A percentile compares a stretch with the other conserved stretches of the same genome.
Evolutionary conservation across 64 coral and sea anemone species (phyloP).

Genomic region (Pocillopora damicornis): DNA sequence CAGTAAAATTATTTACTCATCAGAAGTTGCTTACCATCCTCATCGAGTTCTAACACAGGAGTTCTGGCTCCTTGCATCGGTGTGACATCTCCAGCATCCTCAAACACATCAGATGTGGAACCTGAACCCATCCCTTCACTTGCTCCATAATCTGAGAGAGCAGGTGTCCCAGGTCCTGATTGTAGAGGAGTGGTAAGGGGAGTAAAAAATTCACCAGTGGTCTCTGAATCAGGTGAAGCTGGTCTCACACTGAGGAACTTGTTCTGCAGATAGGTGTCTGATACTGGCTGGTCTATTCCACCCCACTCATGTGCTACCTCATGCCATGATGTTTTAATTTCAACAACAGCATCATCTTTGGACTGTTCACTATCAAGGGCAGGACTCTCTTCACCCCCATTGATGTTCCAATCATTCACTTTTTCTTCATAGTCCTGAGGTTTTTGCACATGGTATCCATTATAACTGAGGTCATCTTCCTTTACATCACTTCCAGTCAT

Average conservation of each 20-base stretch:
- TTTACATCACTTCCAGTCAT: background rate
- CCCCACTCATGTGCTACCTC: conserved; percentile 20
- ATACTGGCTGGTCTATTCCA: background rate
- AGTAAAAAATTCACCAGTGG: conserved; percentile 64
- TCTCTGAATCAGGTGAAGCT: conserved; percentile 59
- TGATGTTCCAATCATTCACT: conserved; percentile 10
- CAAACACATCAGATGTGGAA: conserved; percentile 16
- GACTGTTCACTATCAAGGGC: background rate
- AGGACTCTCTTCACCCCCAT: background rate
- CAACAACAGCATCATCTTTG: background rate
- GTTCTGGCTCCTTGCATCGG: conserved; percentile 6
- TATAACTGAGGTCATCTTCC: background rate
- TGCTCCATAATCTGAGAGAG: conserved; percentile 46
- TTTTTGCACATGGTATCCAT: background rate
- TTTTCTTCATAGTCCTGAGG: conserved; percentile 22
- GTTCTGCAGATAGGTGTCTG: background rate
- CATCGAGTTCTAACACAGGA: conserved; percentile 3
- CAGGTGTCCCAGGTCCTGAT: conserved; percentile 58
- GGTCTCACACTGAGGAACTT: background rate
- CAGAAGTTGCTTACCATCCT: conserved; percentile 29
- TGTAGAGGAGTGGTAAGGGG: conserved; percentile 47
- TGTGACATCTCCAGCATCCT: conserved; percentile 38
- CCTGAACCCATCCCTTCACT: conserved; percentile 27
- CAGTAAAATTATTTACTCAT: background rate
- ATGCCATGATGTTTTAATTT: conserved; percentile 21